Evolutionary conservation across 2,888 invertebrate genomes (phyloP), one percentile per base, ranked within the genome.

Genomic region (Thecophora atra): DNA sequence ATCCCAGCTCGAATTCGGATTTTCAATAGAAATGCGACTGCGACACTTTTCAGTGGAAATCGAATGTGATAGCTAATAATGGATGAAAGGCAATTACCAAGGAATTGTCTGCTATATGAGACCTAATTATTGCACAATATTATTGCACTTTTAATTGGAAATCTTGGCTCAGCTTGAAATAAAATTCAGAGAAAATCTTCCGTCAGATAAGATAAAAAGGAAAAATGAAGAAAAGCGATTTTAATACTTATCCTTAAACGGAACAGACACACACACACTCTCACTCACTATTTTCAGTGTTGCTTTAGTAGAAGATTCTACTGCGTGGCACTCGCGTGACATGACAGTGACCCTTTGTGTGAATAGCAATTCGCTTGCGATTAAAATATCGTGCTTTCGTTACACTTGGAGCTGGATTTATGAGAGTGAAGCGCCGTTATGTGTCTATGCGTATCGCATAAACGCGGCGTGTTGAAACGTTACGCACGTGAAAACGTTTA

Each of bases 401-500:
- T n/a, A 28, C 30, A 60, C 28, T 37, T 6, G 11, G n/a, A n/a
- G n/a, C n/a, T n/a, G 11, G 37, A 37, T 1, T 37, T 37, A 37
- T 8, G 37, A 37, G 37, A 37, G 11, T 6, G 11, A 37, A 37
- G 11, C 7, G 11, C 37, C 37, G 6, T 37, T 37, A 6, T 2
- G 37, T 37, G 11, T 37, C 37, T 37, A 37, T 11, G 15, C 26
- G 54, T 54, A 67, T 37, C 67, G 54, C 21, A 54, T 15, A 67
- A 37, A 54, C 17, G 65, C 28, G 47, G 5, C 24, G 19, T 58
- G 58, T 17, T 13, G 24, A 24, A 26, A 47, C 11, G 19, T 47
- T 47, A 64, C 64, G 67, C 65, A 67, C 67, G 54, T 67, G 67
- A 67, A 56, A 67, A 37, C 67, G 42, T 67, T 67, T 67, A 67